Conservation (phyloP, 2,888 invertebrate genomes). For the Anorthoa munda region DNA sequence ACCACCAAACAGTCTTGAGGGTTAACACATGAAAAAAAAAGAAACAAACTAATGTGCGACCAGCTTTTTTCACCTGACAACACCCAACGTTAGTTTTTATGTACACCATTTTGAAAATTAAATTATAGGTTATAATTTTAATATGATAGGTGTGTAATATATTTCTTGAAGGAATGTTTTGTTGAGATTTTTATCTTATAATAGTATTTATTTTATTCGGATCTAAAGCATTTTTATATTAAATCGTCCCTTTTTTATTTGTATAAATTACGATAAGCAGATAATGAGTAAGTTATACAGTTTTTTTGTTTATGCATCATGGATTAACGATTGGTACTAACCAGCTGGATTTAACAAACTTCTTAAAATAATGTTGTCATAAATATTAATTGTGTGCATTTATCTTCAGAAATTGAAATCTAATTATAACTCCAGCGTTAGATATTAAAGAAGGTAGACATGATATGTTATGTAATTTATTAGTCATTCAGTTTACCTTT, state of each 20-base stretch:
- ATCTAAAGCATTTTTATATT: slow-evolving; percentile 67
- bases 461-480: background rate
- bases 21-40: slow-evolving; percentile 80
- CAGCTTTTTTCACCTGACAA: slow-evolving; percentile 87
- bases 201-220: slow-evolving; percentile 78
- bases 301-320: slow-evolving; percentile 37
- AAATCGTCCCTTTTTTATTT: slow-evolving; percentile 68
- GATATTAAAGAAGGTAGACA: background rate
- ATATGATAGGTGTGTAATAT: slow-evolving; percentile 90
- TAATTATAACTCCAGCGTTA: slow-evolving; percentile 30
- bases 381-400: slow-evolving; percentile 49
- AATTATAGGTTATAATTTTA: slow-evolving; percentile 91
- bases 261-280: slow-evolving; percentile 63
- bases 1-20: slow-evolving; percentile 80
- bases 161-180: slow-evolving; percentile 80
- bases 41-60: slow-evolving; percentile 86
- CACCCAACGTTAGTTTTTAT: slow-evolving; percentile 86
- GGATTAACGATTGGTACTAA: slow-evolving; percentile 26
- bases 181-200: slow-evolving; percentile 83
- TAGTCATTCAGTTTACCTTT: background rate
- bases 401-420: slow-evolving; percentile 40
- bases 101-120: slow-evolving; percentile 87
- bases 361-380: slow-evolving; percentile 46
- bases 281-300: slow-evolving; percentile 64
- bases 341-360: slow-evolving; percentile 42